Evolutionary conservation across 64 coral and sea anemone species (phyloP).

Genomic region (Catalaphyllia jardinei): DNA sequence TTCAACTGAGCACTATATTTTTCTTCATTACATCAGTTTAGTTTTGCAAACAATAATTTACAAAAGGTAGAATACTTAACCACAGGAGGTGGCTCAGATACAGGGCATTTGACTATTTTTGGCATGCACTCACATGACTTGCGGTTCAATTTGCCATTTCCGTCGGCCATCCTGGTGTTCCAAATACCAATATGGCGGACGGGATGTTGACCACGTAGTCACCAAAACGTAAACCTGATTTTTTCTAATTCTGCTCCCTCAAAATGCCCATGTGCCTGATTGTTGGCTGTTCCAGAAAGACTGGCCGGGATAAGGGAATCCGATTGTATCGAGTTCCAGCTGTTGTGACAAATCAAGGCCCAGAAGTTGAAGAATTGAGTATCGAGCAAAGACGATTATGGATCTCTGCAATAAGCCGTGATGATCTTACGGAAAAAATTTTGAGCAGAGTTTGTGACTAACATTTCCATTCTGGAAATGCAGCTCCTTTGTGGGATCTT

Average conservation of each 20-base stretch:
- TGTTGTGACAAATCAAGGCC: conserved; percentile 26
- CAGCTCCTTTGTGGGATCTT: neutral
- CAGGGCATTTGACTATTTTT: conserved; percentile 13
- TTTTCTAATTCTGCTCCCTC: conserved; percentile 6
- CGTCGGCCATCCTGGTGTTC: conserved; percentile 36
- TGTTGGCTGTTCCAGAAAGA: no score
- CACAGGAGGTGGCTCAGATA: no score
- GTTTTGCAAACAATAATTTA: no score
- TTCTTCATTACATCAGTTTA: no score
- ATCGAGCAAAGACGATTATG: neutral
- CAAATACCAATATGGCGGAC: conserved; percentile 24
- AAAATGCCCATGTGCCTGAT: conserved; percentile 58
- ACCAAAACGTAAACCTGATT: neutral
- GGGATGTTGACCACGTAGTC: neutral
- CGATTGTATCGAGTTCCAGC: no score
- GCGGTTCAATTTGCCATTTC: conserved; percentile 8
- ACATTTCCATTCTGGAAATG: neutral
- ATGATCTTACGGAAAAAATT: conserved; percentile 19
- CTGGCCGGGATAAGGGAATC: no score
- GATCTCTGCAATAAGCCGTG: conserved; percentile 26
- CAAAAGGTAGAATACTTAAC: no score
- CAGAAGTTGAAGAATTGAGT: conserved; percentile 20
- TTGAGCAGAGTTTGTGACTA: neutral
- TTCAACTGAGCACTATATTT: no score
- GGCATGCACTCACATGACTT: conserved; percentile 38